Evolutionary conservation across 2,113 vertebrate species (phyloP), one percentile per base, ranked within the genome.

Genomic region (Semicossyphus pulcher): DNA sequence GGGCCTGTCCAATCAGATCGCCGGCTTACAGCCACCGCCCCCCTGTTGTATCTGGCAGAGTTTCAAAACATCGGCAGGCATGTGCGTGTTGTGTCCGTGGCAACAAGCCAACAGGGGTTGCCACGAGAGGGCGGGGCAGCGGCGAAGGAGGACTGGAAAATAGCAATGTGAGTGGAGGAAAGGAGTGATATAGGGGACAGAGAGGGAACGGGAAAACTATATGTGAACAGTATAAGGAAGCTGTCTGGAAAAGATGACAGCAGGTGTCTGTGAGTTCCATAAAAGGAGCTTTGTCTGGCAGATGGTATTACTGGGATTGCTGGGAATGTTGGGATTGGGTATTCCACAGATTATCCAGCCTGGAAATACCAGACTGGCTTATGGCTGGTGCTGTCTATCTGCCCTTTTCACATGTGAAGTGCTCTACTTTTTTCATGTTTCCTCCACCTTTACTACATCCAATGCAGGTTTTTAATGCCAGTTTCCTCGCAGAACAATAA

Each of bases 61-160:
- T 89, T 90, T 91, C 88, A 92, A 91, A 91, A 90, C 88, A 88
- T 85, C 63, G 12, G 71, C 74, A 80, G 81, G 87, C 66, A 66
- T 72, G 65, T 57, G 81, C 6, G 10, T 56, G 76, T 72, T 77
- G 60, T 59, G 59, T 85, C 52, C 32, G 32, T 85, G 89, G 87
- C 91, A 87, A 23, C n/a, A 5, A 61, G 87, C 91, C 91, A 89
- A 80, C 49, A 10, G 76, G 74, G 59, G 29, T 79, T 81, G 42
- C 82, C 51, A 34, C 2, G 34, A 69, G 76, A 72, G 76, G 84
- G 85, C 20, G 58, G 78, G 48, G 80, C 48, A 4, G 62, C 1
- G 9, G 39, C 6, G 8, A 4, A 47, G 21, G 52, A 42, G 12
- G 48, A 32, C 34, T 42, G 14, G 16, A 39, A 59, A 57, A 52